Evolutionary conservation across 2,888 invertebrate species (phyloP).

Genomic region (Seira musarum): DNA sequence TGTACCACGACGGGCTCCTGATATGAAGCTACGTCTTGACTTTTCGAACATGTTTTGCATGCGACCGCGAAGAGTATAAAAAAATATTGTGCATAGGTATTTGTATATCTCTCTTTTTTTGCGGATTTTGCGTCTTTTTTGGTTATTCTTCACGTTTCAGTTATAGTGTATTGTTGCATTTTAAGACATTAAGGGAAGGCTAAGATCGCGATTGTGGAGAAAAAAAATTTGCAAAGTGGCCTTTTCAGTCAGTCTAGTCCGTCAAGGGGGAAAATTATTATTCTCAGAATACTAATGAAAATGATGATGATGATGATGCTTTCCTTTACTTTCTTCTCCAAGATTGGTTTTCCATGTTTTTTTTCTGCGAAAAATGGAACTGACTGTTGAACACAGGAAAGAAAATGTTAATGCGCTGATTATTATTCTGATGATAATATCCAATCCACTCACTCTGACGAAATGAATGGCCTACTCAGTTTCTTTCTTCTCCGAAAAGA

Average conservation of each 20-base stretch:
- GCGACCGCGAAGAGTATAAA: constrained; percentile 22
- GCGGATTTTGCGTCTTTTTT: too few relatives aligned
- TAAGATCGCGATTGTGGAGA: background rate
- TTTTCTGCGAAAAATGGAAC: background rate
- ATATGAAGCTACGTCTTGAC: constrained; percentile 68
- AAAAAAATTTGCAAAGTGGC: background rate
- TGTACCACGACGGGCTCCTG: constrained; percentile 68
- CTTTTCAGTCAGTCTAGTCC: background rate
- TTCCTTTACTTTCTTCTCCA: background rate
- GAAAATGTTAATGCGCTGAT: background rate
- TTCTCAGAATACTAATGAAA: background rate
- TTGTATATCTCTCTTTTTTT: constrained; percentile 26
- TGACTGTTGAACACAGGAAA: background rate
- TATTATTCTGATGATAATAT: background rate
- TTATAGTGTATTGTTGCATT: background rate
- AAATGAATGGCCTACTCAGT: constrained; percentile 1
- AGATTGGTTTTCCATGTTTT: background rate
- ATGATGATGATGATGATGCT: background rate
- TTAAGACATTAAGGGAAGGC: background rate
- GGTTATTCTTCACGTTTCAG: background rate
- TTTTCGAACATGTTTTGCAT: constrained; percentile 69
- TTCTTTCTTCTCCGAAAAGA: background rate
- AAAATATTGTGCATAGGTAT: background rate
- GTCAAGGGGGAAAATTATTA: background rate
- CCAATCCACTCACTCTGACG: background rate